A percentile compares a stretch with the other conserved stretches of the same genome.
phyloP scores from a whole-genome alignment of 2,113 vertebrate genomes.

The Nothocercus julius region DNA sequence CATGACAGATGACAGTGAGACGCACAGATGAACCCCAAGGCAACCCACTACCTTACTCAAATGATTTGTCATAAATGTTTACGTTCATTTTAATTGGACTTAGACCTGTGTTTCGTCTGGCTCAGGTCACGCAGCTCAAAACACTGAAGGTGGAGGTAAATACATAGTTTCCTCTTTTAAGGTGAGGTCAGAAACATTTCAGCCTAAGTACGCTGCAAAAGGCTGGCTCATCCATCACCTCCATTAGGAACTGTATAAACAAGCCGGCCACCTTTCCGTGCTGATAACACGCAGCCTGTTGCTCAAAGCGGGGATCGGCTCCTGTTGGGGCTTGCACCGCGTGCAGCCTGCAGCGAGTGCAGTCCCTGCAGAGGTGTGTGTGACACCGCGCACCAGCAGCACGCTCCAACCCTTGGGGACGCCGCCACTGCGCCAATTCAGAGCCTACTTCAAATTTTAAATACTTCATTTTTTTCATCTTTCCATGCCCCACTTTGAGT shows the following conservation, averaged over 20 bases:
- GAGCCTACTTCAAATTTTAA: constrained; percentile 57
- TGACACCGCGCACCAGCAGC: neutral
- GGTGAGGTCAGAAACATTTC: neutral
- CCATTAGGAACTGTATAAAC: constrained; percentile 14
- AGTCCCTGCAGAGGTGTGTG: neutral
- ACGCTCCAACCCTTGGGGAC: neutral
- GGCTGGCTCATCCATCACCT: neutral
- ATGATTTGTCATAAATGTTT: constrained; percentile 9
- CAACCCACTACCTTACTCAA: neutral
- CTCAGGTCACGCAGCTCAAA: neutral
- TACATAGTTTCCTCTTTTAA: neutral
- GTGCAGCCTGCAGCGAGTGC: neutral
- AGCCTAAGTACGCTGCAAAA: neutral
- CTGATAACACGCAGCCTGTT: constrained; percentile 2
- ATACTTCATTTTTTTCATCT: neutral
- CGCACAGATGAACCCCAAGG: constrained; percentile 59
- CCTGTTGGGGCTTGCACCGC: neutral
- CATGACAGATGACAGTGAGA: constrained; percentile 65
- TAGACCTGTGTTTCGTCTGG: constrained; percentile 5
- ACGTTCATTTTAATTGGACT: neutral
- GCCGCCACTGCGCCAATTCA: constrained; percentile 13
- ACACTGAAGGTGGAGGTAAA: neutral
- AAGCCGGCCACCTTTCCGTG: neutral
- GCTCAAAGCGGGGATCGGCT: neutral
- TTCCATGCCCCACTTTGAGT: neutral